Conservation (phyloP, 2,113 vertebrate genomes). For the Syrmaticus mikado region DNA sequence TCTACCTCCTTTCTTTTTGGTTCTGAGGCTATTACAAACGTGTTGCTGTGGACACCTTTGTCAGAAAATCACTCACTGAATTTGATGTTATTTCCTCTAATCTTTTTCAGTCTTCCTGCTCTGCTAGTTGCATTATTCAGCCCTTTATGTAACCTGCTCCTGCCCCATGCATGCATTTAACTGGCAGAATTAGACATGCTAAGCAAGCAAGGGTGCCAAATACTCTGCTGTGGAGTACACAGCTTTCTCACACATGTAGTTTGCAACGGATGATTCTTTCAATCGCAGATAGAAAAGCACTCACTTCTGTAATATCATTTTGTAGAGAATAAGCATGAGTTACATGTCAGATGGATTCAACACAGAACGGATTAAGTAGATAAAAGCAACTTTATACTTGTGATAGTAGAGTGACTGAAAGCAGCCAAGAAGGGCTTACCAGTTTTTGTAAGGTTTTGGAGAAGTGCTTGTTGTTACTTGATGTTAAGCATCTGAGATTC, state of each 20-base stretch:
- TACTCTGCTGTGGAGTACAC: not conserved
- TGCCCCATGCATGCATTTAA: not conserved
- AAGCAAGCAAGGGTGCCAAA: not conserved
- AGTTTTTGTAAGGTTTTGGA: not conserved
- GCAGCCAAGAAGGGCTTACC: not conserved
- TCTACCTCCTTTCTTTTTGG: not conserved
- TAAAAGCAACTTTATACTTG: not conserved
- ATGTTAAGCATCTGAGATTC: not conserved
- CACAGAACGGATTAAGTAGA: not conserved
- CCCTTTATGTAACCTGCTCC: not conserved
- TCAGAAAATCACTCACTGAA: not conserved
- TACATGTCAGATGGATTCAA: not conserved
- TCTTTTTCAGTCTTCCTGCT: not conserved
- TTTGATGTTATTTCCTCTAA: not conserved
- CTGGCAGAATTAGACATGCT: not conserved
- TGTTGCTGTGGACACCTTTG: not conserved
- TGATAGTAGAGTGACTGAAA: not conserved
- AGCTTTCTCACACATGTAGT: rapidly evolving
- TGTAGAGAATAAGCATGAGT: not conserved
- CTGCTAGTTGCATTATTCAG: not conserved
- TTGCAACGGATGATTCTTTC: not conserved
- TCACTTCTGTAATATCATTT: not conserved
- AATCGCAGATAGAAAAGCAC: not conserved
- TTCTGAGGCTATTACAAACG: not conserved
- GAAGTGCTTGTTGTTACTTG: not conserved